Conservation (phyloP, 2,888 invertebrate species). For the Nycteola revayana region DNA sequence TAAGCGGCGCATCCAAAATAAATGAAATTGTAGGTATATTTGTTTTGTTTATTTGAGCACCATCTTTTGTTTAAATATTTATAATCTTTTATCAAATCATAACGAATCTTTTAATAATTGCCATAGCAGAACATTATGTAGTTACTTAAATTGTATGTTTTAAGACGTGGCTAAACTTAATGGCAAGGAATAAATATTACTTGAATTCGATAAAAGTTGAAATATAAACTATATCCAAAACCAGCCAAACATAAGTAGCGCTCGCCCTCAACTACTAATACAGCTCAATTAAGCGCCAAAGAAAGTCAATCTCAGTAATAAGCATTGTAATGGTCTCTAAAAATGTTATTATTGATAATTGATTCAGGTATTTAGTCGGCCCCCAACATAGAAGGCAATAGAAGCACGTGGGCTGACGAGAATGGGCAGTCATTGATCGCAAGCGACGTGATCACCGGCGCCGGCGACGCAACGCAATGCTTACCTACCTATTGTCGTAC, state of each 20-base stretch:
- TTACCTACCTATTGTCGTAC: no score
- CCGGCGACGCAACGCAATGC: constrained; percentile 18
- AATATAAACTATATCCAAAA: no score
- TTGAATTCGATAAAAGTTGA: no score
- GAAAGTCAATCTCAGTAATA: constrained; percentile 20
- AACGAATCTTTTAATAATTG: no score
- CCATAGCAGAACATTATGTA: no score
- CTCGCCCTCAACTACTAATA: no score
- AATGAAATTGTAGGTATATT: constrained; percentile 67
- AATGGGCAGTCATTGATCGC: constrained; percentile 39
- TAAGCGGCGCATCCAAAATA: constrained; percentile 74
- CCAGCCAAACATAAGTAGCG: no score
- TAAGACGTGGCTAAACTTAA: no score
- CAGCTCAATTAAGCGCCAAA: constrained; percentile 10
- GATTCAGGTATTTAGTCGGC: constrained; percentile 36
- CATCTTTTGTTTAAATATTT: constrained; percentile 38
- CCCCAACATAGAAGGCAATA: constrained; percentile 20
- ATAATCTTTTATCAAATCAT: no score
- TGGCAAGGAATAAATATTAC: neutral
- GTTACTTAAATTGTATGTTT: no score
- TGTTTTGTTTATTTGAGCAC: constrained; percentile 61
- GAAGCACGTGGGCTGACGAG: constrained; percentile 45
- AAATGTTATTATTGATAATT: constrained; percentile 36
- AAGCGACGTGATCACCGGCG: constrained; percentile 39
- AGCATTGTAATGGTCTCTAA: constrained; percentile 25